Percentiles rank a stretch among this genome's conserved stretches.
Evolutionary conservation across 2,113 vertebrate genomes (phyloP).

Genomic region (Cettia cetti): DNA sequence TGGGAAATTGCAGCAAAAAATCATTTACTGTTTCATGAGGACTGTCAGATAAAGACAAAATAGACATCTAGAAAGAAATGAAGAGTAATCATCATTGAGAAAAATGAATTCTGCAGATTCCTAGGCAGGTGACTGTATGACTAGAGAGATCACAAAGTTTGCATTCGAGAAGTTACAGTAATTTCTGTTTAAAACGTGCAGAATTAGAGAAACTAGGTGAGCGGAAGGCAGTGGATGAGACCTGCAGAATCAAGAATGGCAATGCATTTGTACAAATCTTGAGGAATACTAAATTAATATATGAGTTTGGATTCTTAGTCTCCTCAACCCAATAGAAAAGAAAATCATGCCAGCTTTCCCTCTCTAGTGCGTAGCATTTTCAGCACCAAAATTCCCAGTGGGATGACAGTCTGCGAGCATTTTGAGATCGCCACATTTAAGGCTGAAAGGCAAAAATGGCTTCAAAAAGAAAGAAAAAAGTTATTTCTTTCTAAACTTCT

Average conservation of each 20-base stretch:
- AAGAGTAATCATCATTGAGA: neutral
- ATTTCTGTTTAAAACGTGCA: neutral
- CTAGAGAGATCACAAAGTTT: neutral
- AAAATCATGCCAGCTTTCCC: neutral
- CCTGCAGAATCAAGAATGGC: neutral
- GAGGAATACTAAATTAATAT: neutral
- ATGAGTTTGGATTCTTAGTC: neutral
- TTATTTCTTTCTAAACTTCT: constrained; percentile 43
- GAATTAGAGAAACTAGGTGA: neutral
- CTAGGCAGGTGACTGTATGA: neutral
- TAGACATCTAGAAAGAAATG: neutral
- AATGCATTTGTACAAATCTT: neutral
- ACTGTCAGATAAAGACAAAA: neutral
- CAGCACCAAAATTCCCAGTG: neutral
- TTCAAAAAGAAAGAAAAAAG: neutral
- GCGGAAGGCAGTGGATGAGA: neutral
- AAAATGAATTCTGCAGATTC: neutral
- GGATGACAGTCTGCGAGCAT: neutral
- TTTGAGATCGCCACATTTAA: neutral
- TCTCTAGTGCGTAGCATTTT: neutral
- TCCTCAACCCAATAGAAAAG: neutral
- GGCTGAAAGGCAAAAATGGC: constrained; percentile 35
- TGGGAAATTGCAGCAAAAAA: constrained; percentile 1
- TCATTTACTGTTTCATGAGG: neutral
- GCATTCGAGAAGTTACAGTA: neutral